Percentiles rank a stretch among this genome's conserved stretches.
These are phyloP conservation scores for human (Homo sapiens) DNA, from an alignment of 2,113 vertebrate species.

Conservation along the genomic window GRCh38 chrX:40545501-40546000, in stretches of 20 bases:
- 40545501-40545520: neutral
- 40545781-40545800: neutral
- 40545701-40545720: neutral
- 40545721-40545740: neutral
- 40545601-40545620: neutral
- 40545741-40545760: neutral
- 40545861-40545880: neutral
- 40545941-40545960: neutral
- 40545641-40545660: neutral
- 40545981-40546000: neutral
- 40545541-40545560: neutral
- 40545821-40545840: neutral
- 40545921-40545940: neutral
- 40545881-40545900: neutral
- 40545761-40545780: neutral
- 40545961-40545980: neutral
- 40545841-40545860: neutral
- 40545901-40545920: neutral
- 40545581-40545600: neutral
- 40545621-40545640: neutral
- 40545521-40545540: neutral
- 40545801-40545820: neutral
- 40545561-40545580: neutral
- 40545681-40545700: neutral
- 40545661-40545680: neutral